These are phyloP conservation scores for Tolmerus cingulatus DNA, from an alignment of 2,888 invertebrate genomes.

Conservation along the genomic window DNA sequence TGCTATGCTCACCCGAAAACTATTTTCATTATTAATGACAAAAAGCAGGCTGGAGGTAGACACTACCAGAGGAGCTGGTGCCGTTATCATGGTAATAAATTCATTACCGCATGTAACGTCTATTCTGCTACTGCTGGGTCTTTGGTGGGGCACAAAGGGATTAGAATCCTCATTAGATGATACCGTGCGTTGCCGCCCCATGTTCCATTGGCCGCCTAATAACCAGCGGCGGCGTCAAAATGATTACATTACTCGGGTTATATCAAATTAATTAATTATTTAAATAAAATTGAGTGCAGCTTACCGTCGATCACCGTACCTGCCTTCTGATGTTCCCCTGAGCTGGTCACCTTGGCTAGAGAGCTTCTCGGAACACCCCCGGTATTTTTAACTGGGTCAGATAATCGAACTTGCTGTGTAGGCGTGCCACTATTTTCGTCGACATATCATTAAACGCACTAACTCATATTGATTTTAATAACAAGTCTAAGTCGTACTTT, in stretches of 20 bases:
- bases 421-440: no score
- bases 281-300: constrained; percentile 20
- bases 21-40: constrained; percentile 46
- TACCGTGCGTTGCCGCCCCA: background rate
- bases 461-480: no score
- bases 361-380: background rate
- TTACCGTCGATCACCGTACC: background rate
- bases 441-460: no score
- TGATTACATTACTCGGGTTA: no score
- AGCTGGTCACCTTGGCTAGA: background rate
- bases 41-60: constrained; percentile 45
- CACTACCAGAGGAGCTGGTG: constrained; percentile 11
- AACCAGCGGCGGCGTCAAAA: constrained; percentile 35
- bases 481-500: no score
- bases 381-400: no score
- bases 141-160: background rate
- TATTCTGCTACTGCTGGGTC: constrained; percentile 38
- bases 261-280: no score
- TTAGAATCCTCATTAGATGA: constrained; percentile 5
- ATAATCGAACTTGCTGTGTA: no score
- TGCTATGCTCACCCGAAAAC: constrained; percentile 30
- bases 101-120: constrained; percentile 42
- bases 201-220: background rate
- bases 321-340: background rate
- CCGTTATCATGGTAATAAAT: constrained; percentile 47